These are phyloP conservation scores for Holacanthus passer DNA, from an alignment of 2,113 vertebrate species.

Conservation along the genomic window DNA sequence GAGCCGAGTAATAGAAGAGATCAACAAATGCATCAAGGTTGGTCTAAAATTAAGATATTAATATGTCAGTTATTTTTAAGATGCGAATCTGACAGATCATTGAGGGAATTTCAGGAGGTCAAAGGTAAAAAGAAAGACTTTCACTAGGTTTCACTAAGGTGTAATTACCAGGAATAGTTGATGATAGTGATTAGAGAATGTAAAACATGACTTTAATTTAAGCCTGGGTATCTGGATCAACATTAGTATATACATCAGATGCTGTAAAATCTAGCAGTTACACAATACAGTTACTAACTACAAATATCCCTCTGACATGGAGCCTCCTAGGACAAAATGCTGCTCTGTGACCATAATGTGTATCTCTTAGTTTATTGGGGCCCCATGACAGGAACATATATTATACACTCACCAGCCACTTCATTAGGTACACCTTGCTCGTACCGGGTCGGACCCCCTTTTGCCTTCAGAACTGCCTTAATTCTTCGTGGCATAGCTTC, in stretches of 20 bases:
- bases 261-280: neutral
- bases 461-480: no score
- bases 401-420: no score
- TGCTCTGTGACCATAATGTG: neutral
- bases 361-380: neutral
- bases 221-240: neutral
- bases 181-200: neutral
- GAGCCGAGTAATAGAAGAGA: constrained; percentile 85
- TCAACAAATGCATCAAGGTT: constrained; percentile 87
- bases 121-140: neutral
- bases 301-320: neutral
- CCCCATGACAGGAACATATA: neutral
- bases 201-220: neutral
- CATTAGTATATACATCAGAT: neutral
- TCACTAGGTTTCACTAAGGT: neutral
- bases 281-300: neutral
- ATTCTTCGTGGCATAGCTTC: no score
- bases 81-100: neutral
- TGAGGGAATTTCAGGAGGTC: neutral
- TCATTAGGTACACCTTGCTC: no score
- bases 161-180: neutral
- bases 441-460: no score
- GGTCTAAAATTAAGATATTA: neutral
- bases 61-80: neutral
- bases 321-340: neutral